Evolutionary conservation across 1,140 invertebrate genomes (phyloP).

Genomic region (Halesus radiatus): DNA sequence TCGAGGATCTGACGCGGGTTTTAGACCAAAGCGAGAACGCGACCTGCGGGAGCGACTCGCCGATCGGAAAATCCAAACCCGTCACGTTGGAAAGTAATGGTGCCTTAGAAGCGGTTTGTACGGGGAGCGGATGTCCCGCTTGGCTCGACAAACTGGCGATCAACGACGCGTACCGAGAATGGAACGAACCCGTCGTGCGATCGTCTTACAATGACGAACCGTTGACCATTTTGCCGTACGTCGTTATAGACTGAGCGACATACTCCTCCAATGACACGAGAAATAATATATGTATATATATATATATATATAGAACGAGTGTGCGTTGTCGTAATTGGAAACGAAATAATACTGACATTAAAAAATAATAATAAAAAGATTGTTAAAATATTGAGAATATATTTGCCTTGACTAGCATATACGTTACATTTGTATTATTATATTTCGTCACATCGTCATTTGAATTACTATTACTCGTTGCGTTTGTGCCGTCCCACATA

Average conservation of each 20-base stretch:
- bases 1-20: not conserved
- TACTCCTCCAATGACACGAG: no score
- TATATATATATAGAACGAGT: not conserved
- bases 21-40: constrained; percentile 3
- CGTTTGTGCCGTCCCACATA: no score
- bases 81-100: not conserved
- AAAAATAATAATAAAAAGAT: not conserved
- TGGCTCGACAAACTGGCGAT: constrained; percentile 44
- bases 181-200: constrained; percentile 83
- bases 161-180: constrained; percentile 78
- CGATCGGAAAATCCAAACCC: not conserved
- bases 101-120: constrained; percentile 28
- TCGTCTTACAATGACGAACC: constrained; percentile 78
- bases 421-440: constrained; percentile 21
- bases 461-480: not conserved
- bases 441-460: not conserved
- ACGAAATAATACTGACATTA: constrained; percentile 12
- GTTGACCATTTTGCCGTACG: constrained; percentile 91
- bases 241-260: constrained; percentile 84
- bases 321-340: not conserved
- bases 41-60: constrained; percentile 43
- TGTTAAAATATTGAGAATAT: constrained; percentile 34
- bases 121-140: constrained; percentile 38
- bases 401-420: constrained; percentile 34
- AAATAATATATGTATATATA: not conserved